Conservation (phyloP, 2,888 invertebrate genomes). For the Apamea anceps region DNA sequence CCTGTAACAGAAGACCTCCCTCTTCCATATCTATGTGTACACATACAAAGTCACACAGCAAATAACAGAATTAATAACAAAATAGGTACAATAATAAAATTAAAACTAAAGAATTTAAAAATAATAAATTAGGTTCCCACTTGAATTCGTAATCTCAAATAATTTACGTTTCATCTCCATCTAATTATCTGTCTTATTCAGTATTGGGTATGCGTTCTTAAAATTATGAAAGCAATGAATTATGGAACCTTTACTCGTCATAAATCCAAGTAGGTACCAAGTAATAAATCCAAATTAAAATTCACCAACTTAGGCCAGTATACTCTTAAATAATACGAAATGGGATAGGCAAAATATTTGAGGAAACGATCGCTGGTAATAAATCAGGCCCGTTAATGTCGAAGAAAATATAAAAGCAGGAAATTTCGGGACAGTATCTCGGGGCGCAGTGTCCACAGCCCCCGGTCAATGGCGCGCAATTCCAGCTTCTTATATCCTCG, state of each 20-base stretch:
- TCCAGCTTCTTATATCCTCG: conserved; percentile 44
- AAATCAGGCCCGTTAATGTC: conserved; percentile 33
- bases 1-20: not conserved
- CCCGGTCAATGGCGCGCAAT: conserved; percentile 55
- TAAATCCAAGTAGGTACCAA: not conserved
- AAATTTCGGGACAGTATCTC: conserved; percentile 18
- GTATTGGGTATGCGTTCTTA: not conserved
- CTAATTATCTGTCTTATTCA: not conserved
- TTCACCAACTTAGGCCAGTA: not conserved
- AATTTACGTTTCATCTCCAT: not conserved
- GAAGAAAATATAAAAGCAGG: conserved; percentile 25
- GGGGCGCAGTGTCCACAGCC: conserved; percentile 26
- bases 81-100: not conserved
- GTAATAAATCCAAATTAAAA: conserved; percentile 8
- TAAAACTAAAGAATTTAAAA: not conserved
- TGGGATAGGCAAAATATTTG: conserved; percentile 5
- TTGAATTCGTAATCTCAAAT: not conserved
- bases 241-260: not conserved
- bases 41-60: too few species aligned
- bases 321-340: conserved; percentile 18
- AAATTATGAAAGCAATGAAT: not conserved
- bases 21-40: not conserved
- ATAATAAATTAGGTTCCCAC: not conserved
- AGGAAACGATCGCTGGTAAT: conserved; percentile 28
- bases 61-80: not conserved